Percentiles rank a stretch among this genome's conserved stretches.
Conservation (phyloP, 2,113 vertebrate species). For the Cynoglossus semilaevis region DNA sequence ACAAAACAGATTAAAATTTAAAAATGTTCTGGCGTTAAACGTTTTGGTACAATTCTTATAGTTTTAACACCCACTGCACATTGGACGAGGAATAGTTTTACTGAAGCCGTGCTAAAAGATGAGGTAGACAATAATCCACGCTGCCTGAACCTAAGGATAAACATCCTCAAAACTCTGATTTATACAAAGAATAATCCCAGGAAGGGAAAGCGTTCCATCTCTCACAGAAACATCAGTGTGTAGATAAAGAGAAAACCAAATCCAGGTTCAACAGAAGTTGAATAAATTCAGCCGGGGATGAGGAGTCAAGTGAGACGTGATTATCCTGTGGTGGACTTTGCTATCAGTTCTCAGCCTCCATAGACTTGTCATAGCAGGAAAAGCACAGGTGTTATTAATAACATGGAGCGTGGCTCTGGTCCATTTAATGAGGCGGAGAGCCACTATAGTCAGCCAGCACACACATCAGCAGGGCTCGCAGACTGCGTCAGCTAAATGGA, state of each 20-base stretch:
- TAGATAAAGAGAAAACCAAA: constrained; percentile 1
- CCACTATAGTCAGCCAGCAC: constrained; percentile 1
- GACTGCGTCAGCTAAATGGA: constrained; percentile 11
- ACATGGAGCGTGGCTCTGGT: background rate
- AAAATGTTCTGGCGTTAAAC: background rate
- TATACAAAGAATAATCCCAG: background rate
- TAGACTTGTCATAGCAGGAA: background rate
- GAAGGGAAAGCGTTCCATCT: background rate
- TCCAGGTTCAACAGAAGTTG: background rate
- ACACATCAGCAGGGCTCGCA: background rate
- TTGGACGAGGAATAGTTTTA: no score
- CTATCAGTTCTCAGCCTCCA: background rate
- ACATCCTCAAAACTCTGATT: background rate
- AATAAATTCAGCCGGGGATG: background rate
- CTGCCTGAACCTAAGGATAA: background rate
- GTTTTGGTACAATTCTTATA: constrained; percentile 1
- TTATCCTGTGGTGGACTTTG: background rate
- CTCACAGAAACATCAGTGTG: background rate
- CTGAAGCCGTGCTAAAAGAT: no score
- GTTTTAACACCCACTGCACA: no score
- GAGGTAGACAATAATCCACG: background rate
- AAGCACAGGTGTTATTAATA: constrained; percentile 1
- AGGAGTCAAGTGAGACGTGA: background rate
- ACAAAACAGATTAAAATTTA: background rate
- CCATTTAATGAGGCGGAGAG: background rate